phyloP scores from a whole-genome alignment of 2,113 vertebrate genomes.

The Psittacara wagleri region DNA sequence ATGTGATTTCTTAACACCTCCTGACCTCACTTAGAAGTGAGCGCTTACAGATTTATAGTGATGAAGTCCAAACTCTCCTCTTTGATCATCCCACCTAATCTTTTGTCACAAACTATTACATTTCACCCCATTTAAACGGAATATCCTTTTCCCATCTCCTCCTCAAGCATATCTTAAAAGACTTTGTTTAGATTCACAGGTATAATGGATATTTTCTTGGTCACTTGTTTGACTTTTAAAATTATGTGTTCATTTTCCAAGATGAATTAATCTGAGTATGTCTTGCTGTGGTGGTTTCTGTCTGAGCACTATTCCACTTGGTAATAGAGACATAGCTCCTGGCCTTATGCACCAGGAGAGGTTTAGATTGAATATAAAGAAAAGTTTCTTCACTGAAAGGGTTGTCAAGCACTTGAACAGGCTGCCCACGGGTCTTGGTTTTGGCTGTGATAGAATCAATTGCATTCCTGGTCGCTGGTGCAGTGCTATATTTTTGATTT shows the following conservation, averaged over 20 bases:
- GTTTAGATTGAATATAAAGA: neutral
- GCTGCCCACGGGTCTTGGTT: neutral
- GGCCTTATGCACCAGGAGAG: neutral
- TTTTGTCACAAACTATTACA: neutral
- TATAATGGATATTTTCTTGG: neutral
- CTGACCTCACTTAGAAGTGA: neutral
- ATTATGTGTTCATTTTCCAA: neutral
- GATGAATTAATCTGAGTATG: neutral
- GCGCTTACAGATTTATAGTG: neutral
- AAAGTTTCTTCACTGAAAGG: neutral
- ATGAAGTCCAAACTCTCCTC: neutral
- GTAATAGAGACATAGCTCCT: neutral
- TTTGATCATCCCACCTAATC: neutral
- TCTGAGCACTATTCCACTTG: neutral
- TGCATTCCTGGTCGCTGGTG: neutral
- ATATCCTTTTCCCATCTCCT: neutral
- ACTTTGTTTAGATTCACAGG: neutral
- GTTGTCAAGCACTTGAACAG: neutral
- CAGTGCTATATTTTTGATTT: neutral
- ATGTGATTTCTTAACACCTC: neutral
- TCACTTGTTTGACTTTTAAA: neutral
- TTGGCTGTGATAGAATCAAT: neutral
- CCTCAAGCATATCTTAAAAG: neutral
- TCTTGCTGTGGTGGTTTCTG: neutral
- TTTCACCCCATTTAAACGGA: neutral